These are phyloP conservation scores for Zele albiditarsus DNA, from an alignment of 2,888 invertebrate genomes.

Conservation along the genomic window DNA sequence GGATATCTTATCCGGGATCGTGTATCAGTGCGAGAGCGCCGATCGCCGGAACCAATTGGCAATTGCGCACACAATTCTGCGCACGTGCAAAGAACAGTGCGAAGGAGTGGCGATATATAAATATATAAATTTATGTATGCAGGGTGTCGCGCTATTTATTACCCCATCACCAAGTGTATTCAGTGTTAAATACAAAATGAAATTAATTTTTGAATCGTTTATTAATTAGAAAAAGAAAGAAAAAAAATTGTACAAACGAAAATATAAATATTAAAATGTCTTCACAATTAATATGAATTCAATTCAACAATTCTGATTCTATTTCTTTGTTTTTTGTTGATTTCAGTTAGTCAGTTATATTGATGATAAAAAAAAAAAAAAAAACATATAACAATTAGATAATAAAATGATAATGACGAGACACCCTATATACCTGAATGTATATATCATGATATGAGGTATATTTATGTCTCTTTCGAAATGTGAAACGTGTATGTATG, in stretches of 20 bases:
- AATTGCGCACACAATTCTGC: constrained; percentile 41
- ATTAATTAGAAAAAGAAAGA: too few relatives aligned
- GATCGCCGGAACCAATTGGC: constrained; percentile 41
- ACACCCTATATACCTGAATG: too few relatives aligned
- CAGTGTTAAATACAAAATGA: neutral
- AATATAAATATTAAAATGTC: neutral
- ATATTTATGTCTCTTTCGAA: constrained; percentile 28
- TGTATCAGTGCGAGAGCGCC: constrained; percentile 10
- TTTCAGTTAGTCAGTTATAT: too few relatives aligned
- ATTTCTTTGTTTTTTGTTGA: too few relatives aligned
- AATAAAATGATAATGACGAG: too few relatives aligned
- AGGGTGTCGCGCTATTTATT: constrained; percentile 1
- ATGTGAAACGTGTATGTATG: constrained; percentile 11
- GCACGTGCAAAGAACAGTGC: constrained; percentile 28
- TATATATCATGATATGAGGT: too few relatives aligned
- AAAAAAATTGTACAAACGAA: neutral
- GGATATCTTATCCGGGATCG: constrained; percentile 31
- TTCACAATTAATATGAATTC: too few relatives aligned
- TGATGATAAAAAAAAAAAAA: too few relatives aligned
- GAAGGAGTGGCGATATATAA: constrained; percentile 40
- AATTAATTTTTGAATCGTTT: neutral
- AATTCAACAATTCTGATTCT: too few relatives aligned
- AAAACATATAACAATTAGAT: neutral
- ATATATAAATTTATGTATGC: neutral
- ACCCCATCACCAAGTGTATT: neutral